phyloP scores from a whole-genome alignment of 2,797 vertebrate genomes.

The Peromyscus nudipes region DNA sequence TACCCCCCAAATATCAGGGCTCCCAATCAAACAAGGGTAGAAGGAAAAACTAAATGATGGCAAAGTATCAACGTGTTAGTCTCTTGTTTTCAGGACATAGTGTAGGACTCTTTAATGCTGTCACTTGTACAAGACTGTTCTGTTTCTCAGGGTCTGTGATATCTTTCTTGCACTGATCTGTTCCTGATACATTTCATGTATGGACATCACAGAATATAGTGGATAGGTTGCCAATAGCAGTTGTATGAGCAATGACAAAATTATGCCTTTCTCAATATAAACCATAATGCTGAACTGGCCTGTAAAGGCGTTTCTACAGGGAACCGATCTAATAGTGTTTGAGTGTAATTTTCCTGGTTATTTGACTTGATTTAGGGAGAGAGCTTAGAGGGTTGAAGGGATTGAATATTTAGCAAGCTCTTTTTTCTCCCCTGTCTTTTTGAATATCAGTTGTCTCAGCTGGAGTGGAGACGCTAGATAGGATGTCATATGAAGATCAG shows the following conservation, averaged over 20 bases:
- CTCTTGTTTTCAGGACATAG: background rate
- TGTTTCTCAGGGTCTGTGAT: background rate
- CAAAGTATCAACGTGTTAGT: background rate
- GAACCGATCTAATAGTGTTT: conserved; percentile 22
- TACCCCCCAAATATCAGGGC: background rate
- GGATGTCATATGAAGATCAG: background rate
- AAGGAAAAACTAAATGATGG: conserved; percentile 2
- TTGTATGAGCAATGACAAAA: conserved; percentile 1
- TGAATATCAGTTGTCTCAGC: conserved; percentile 57
- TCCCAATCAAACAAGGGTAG: background rate
- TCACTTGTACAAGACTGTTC: background rate
- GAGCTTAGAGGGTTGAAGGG: conserved; percentile 13
- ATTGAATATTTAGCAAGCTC: conserved; percentile 64
- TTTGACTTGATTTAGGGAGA: conserved; percentile 60
- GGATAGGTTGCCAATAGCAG: background rate
- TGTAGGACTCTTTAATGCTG: background rate
- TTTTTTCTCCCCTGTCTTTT: background rate
- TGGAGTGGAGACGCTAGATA: conserved; percentile 23
- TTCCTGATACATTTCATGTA: background rate
- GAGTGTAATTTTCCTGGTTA: background rate
- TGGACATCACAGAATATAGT: background rate
- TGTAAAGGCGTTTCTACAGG: conserved; percentile 1
- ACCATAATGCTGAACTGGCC: conserved; percentile 19
- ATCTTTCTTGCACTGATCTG: conserved; percentile 8
- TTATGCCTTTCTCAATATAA: conserved; percentile 51